Conservation (phyloP, 2,797 vertebrate genomes). For the Fringilla coelebs region DNA sequence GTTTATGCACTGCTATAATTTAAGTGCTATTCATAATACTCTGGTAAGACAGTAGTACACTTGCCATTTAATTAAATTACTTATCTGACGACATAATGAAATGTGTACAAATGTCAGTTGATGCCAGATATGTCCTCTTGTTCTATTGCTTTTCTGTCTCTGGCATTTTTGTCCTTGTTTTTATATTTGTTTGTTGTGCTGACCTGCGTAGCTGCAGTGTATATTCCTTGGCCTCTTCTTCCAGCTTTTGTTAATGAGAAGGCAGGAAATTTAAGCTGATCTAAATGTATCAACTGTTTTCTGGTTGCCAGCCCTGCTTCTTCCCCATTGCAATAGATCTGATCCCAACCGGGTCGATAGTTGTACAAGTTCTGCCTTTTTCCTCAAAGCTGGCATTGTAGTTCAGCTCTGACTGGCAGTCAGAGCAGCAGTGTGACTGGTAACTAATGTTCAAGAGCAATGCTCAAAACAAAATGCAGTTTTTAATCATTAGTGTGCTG, state of each 20-base stretch:
- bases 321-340: rapidly evolving
- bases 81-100: not conserved
- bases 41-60: not conserved
- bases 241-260: not conserved
- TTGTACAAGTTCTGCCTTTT: not conserved
- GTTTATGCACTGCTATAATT: slow-evolving; percentile 41
- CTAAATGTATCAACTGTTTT: not conserved
- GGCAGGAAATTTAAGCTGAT: not conserved
- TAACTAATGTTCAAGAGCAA: not conserved
- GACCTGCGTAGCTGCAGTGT: not conserved
- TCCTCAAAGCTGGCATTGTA: not conserved
- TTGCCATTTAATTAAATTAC: slow-evolving; percentile 41
- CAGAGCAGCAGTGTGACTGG: not conserved
- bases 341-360: not conserved
- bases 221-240: not conserved
- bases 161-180: not conserved
- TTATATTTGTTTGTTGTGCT: not conserved
- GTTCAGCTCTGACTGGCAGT: not conserved
- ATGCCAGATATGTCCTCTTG: not conserved
- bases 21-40: slow-evolving; percentile 28
- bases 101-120: not conserved
- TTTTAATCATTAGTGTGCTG: not conserved
- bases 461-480: not conserved
- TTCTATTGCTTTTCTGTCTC: not conserved
- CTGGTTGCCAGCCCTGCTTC: not conserved